Evolutionary conservation across 92 coral and sea anemone species (phyloP).

Genomic region (Zoanthus sociatus): DNA sequence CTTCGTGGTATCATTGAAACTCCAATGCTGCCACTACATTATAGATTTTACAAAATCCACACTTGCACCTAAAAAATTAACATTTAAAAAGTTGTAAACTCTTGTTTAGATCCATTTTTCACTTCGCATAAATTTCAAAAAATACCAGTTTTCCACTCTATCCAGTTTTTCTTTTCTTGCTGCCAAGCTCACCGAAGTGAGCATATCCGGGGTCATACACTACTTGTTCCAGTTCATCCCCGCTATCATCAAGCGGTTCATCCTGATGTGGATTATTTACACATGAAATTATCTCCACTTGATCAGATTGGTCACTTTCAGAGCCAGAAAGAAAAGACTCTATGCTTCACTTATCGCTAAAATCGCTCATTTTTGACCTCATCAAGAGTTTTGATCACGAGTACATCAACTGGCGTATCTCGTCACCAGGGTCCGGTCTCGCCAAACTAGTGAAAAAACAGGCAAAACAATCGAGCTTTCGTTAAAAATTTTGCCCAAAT

Average conservation of each 20-base stretch:
- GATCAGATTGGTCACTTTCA: not conserved
- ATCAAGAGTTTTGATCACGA: too few species aligned
- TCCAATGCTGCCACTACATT: not conserved
- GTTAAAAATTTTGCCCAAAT: too few species aligned
- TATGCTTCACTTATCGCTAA: not conserved
- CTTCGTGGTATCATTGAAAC: not conserved
- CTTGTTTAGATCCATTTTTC: not conserved
- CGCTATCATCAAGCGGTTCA: not conserved
- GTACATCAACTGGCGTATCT: too few species aligned
- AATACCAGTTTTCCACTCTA: not conserved
- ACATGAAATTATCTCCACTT: not conserved
- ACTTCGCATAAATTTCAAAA: not conserved
- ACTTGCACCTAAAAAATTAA: not conserved
- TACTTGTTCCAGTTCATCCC: not conserved
- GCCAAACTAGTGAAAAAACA: too few species aligned
- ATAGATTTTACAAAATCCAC: not conserved
- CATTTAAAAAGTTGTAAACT: constrained; percentile 5
- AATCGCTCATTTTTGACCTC: constrained; percentile 2
- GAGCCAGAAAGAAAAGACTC: not conserved
- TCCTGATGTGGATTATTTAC: not conserved
- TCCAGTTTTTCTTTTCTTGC: not conserved
- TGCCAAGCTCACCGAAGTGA: not conserved
- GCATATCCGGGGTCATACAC: constrained; percentile 10
- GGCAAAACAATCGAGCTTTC: too few species aligned
- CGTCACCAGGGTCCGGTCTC: too few species aligned